Base-by-base conservation (phyloP, 2,797 vertebrate species). In the Rhinella marina region DNA sequence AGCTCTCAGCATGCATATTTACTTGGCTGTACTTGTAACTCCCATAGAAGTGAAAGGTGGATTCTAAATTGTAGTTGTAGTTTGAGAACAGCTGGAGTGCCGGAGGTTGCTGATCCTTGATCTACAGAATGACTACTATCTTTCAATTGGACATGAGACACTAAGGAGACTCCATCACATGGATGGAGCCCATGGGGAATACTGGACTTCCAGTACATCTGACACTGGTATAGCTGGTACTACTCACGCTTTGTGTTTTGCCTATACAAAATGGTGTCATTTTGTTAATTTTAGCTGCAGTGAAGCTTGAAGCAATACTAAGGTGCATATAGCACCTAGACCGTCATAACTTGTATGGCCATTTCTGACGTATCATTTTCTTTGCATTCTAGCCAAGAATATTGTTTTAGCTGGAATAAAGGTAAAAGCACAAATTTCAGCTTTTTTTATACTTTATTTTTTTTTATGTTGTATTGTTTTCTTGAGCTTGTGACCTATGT, bases 371-470 rank as follows among this genome's bases (percentile, higher is more conserved):
- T 50, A 52, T 41, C 14, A 11, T 72, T 73, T 82, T 62, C 88
- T 88, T 66, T 11, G 13, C 88, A 57, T 93, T 90, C 84, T 92
- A 99, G 98, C 98, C 88, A 99, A 99, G 94, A 99, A 99, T 91
- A 97, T 99, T 88, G 96, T 97, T 90, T 96, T 99, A 91, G 98
- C 98, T 23, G 98, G 98, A 84, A 95, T 99, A 85, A 99, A 99
- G 97, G 98, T 99, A 96, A 73, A 94, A 91, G 59, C 88, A 89
- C 70, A 62, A 19, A 56, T 14, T 2, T 17, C 66, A 85, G 41
- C n/a, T n/a, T 12, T 48, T 76, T 3, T 57, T 13, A 12, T 52
- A 62, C 56, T 70, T 56, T 50, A 1, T 32, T 68, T 73, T 73
- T 80, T 17, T 23, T 3, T 48, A 1, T 50, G 48, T 2, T 76